Evolutionary conservation across 2,113 vertebrate species (phyloP).

Genomic region (Dolichallabes microphthalmus): DNA sequence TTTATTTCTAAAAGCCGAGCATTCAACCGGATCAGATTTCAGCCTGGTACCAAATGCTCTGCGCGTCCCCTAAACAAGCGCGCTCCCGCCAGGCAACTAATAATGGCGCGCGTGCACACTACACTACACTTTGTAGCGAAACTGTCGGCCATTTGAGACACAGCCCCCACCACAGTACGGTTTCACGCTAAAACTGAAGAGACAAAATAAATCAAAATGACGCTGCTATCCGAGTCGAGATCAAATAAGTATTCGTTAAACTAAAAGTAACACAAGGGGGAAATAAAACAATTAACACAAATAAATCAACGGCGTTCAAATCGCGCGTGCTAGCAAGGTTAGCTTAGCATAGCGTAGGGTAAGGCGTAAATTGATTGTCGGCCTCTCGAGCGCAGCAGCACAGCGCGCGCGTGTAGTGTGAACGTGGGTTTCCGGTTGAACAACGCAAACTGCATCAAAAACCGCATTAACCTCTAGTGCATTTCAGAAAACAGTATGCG

Average conservation of each 20-base stretch:
- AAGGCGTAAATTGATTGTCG: conserved; percentile 38
- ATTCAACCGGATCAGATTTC: neutral
- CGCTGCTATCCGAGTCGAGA: accelerated
- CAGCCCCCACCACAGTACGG: neutral
- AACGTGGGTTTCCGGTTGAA: conserved; percentile 46
- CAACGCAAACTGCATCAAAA: neutral
- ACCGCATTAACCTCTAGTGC: neutral
- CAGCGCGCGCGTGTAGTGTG: conserved; percentile 43
- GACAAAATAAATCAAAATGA: neutral
- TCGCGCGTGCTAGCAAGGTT: neutral
- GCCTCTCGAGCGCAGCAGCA: conserved; percentile 43
- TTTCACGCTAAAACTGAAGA: neutral
- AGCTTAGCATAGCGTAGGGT: conserved; percentile 9
- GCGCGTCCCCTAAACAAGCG: neutral
- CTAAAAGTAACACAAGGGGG: neutral
- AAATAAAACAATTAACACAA: neutral
- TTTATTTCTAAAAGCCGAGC: neutral
- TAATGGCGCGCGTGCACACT: neutral
- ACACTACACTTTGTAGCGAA: neutral
- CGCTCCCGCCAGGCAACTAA: neutral
- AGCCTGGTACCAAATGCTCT: neutral
- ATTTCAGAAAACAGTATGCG: neutral
- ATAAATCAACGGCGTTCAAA: neutral
- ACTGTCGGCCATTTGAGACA: neutral
- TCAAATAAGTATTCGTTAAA: neutral